Base-by-base conservation (phyloP, 2,888 invertebrate genomes). In the Gasteruption jaculator region DNA sequence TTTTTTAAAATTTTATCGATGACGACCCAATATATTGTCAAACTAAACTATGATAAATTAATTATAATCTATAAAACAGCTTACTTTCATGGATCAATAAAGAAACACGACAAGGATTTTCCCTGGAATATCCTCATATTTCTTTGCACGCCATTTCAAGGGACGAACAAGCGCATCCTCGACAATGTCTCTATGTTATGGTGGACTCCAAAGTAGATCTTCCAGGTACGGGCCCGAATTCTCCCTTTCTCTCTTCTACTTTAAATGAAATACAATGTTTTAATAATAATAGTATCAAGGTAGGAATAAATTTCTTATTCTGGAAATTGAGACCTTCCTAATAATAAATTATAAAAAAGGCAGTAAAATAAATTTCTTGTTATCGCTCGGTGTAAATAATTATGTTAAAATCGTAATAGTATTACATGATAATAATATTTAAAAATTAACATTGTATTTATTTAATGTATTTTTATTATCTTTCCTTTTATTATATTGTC, bases 121-220 rank as follows among this genome's bases (percentile, higher is more conserved):
- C 82, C 0, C 68, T 90, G 40, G 72, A 82, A 52, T 90, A 89
- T 63, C 83, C 79, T 2, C 79, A 79, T 55, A 86, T 90, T 62
- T 79, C 83, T 1, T 73, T 89, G 8, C 89, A 90, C 58, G 90
- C 86, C 0, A 74, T 87, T 14, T 85, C 86, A 35, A 73, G 83
- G 52, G 86, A 88, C 50, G 64, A 74, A 25, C 71, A 72, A 46
- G 71, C 76, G 30, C 80, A 81, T 71, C 83, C 85, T 0, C 74
- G 79, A 3, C 80, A 85, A 22, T 85, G 85, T 53, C 72, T 90
- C 3, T 86, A 84, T 57, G 71, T 89, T 53, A 83, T 88, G 73
- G 73, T 87, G 11, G 85, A 86, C 61, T 81, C 81, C 46, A 76
- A 80, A 60, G 68, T 84, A 29, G 75, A 74, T 68, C 75, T 79